Evolutionary conservation across 2,797 vertebrate genomes (phyloP).

Genomic region (Tinamus major): DNA sequence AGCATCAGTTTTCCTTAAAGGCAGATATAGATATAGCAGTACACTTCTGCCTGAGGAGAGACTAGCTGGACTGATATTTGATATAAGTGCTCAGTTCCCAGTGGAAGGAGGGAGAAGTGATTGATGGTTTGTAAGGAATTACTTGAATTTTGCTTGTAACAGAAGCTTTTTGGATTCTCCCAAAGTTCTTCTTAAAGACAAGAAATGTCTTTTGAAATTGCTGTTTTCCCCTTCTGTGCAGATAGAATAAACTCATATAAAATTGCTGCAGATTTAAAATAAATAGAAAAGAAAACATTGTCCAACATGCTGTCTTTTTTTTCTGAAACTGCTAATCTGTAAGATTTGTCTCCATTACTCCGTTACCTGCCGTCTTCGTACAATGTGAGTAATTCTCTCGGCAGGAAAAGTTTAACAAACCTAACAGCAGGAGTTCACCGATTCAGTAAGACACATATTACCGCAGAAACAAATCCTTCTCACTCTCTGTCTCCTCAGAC

Average conservation of each 20-base stretch:
- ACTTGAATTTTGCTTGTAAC: conserved; percentile 52
- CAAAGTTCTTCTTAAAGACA: conserved; percentile 32
- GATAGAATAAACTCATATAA: conserved; percentile 20
- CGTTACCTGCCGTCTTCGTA: background rate
- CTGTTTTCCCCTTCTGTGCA: conserved; percentile 7
- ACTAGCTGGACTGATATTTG: conserved; percentile 54
- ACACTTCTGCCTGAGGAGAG: conserved; percentile 42
- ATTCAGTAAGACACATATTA: background rate
- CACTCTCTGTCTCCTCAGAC: background rate
- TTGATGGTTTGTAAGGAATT: conserved; percentile 33
- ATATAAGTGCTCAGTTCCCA: conserved; percentile 49
- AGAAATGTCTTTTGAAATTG: conserved; percentile 2
- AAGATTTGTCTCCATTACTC: background rate
- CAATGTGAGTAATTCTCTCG: background rate
- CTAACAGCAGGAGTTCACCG: background rate
- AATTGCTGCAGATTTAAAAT: background rate
- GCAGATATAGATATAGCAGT: conserved; percentile 27
- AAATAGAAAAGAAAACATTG: background rate
- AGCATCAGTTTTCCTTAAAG: conserved; percentile 51
- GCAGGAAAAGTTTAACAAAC: background rate
- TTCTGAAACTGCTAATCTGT: background rate
- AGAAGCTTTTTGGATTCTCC: conserved; percentile 42
- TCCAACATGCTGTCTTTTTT: background rate
- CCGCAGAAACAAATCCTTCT: background rate
- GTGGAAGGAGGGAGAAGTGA: conserved; percentile 60